phyloP scores from a whole-genome alignment of 2,888 invertebrate species.

The Caenorhabditis zanzibari region DNA sequence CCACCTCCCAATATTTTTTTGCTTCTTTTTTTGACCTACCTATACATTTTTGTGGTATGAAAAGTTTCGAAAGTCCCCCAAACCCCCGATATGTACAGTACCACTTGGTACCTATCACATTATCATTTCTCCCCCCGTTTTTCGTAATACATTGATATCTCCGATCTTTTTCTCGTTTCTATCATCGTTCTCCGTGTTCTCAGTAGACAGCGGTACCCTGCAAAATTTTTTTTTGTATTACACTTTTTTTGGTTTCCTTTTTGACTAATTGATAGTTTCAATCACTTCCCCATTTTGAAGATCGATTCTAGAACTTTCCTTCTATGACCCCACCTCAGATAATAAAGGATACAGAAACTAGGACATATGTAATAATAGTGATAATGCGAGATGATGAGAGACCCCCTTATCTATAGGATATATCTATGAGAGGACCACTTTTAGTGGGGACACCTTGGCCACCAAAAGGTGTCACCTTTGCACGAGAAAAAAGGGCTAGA shows the following conservation, averaged over 20 bases:
- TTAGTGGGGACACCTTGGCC: neutral
- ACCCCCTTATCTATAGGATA: neutral
- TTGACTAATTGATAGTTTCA: no score
- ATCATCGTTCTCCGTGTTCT: constrained; percentile 4
- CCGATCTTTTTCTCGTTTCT: neutral
- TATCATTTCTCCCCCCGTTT: constrained; percentile 21
- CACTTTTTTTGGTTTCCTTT: neutral
- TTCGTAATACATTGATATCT: constrained; percentile 31
- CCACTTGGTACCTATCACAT: constrained; percentile 37
- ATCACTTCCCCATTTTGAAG: neutral
- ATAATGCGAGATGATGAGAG: constrained; percentile 35
- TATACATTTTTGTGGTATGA: neutral
- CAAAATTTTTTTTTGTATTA: neutral
- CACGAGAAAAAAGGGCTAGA: neutral
- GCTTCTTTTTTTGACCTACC: no score
- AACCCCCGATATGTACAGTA: neutral
- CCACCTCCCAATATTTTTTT: no score
- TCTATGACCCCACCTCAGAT: neutral
- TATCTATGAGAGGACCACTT: neutral
- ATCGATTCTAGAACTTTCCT: neutral
- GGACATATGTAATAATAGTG: constrained; percentile 54
- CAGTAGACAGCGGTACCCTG: neutral
- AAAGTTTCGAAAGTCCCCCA: neutral
- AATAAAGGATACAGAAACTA: constrained; percentile 39
- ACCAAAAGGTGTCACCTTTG: constrained; percentile 8